Evolutionary conservation across 2,888 invertebrate genomes (phyloP), one percentile per base, ranked within the genome.

Genomic region (Euclidia mi): DNA sequence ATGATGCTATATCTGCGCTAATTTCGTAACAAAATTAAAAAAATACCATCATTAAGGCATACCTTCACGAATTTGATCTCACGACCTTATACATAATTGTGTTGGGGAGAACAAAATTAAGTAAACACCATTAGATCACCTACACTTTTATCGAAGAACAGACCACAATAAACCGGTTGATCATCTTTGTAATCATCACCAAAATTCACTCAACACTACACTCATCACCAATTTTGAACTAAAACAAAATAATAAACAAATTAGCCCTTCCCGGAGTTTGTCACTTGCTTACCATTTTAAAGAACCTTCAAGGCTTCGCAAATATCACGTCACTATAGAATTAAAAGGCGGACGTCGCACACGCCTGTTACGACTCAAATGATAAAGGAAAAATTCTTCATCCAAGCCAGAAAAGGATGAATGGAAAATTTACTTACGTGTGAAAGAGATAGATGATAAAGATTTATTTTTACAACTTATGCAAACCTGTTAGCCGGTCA

Each of bases 401-500:
- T 53, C 56, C 44, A 58, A 57, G 47, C 52, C 50, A 31, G 49
- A 48, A 44, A 53, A 50, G 56, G 45, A 56, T 20, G 41, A 41
- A 20, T 47, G 12, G 31, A 56, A 43, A 55, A 61, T 28, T 43
- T 65, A 47, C 49, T 52, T 51, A 32, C 3, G 71, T 35, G 45
- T 4, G 20, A 75, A 50, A 51, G 67, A 64, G 59, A 75, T 46
- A 18, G 20, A 46, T 3, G 31, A 15, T 10, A 35, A 37, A 45
- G 34, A 56, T 42, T 45, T 65, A 69, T 50, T 7, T 46, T 42
- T 34, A 29, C 4, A 43, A 41, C 28, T 29, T 12, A n/a, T n/a
- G 35, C 4, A 57, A 71, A 71, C 71, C 70, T 31, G 74, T 71
- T 73, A 44, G 25, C n/a, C 11, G 38, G 52, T 47, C 35, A 45